Evolutionary conservation across 2,888 invertebrate genomes (phyloP).

Genomic region (Agrochola macilenta): DNA sequence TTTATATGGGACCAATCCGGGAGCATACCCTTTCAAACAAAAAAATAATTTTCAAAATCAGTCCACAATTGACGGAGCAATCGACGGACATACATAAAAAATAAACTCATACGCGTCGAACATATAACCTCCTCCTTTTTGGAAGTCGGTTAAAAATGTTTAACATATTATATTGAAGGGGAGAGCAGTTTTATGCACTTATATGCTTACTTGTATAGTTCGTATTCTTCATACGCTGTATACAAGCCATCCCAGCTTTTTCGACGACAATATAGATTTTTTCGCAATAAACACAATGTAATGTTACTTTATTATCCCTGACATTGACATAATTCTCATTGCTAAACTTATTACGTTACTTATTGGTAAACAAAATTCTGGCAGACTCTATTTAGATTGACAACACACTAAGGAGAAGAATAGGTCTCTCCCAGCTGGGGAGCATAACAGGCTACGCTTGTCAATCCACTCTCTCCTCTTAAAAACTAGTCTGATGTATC

Average conservation of each 20-base stretch:
- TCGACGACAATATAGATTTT: not conserved
- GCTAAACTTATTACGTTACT: too few species aligned
- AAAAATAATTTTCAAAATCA: too few species aligned
- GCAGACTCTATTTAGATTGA: not conserved
- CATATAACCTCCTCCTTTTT: too few species aligned
- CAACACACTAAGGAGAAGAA: not conserved
- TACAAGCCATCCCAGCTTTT: constrained; percentile 13
- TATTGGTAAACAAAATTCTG: not conserved
- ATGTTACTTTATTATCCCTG: not conserved
- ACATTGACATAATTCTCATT: not conserved
- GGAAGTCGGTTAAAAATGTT: too few species aligned
- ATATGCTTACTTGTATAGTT: constrained; percentile 16
- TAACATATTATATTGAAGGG: not conserved
- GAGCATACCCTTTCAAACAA: too few species aligned
- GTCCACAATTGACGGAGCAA: too few species aligned
- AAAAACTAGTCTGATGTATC: not conserved
- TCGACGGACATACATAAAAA: too few species aligned
- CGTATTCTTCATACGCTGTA: constrained; percentile 11
- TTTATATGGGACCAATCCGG: too few species aligned
- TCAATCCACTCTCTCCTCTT: not conserved
- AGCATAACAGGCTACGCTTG: too few species aligned
- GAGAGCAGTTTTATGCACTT: not conserved
- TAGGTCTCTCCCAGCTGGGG: not conserved
- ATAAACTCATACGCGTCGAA: not conserved
- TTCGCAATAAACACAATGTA: not conserved